Evolutionary conservation across 2,113 vertebrate species (phyloP).

Genomic region (Heterotilapia buettikoferi): DNA sequence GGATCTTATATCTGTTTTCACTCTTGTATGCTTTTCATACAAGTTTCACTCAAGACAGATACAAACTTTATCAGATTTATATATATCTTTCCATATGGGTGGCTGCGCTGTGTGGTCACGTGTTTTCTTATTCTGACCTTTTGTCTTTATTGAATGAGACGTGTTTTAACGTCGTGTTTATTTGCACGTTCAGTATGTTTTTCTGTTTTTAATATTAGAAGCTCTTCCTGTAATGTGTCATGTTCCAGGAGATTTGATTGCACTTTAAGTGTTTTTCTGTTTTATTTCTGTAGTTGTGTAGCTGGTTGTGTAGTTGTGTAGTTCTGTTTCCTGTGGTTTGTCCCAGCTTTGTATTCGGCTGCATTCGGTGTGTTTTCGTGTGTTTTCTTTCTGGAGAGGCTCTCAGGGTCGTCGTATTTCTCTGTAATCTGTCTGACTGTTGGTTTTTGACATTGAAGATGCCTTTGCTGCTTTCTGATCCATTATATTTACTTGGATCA

Average conservation of each 20-base stretch:
- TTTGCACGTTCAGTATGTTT: neutral
- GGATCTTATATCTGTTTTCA: too few relatives aligned
- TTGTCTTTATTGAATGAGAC: neutral
- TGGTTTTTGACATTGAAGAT: neutral
- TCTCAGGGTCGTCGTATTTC: neutral
- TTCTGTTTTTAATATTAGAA: neutral
- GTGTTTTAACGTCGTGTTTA: neutral
- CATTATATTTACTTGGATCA: too few relatives aligned
- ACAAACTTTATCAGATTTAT: too few relatives aligned
- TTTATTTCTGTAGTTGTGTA: neutral
- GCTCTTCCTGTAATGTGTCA: neutral
- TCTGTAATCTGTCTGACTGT: neutral
- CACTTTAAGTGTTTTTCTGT: neutral
- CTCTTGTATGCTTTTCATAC: too few relatives aligned
- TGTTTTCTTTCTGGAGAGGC: neutral
- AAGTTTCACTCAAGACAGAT: too few relatives aligned
- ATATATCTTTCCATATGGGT: too few relatives aligned
- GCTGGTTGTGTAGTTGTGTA: fast-evolving
- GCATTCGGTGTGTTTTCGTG: fast-evolving
- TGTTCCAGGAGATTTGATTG: neutral
- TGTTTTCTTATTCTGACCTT: neutral
- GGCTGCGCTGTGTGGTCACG: neutral
- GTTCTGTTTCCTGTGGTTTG: neutral
- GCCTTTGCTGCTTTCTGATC: neutral
- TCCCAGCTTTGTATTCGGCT: neutral